A percentile compares a stretch with the other conserved stretches of the same genome.
These are phyloP conservation scores for Valencia hispanica DNA, from an alignment of 2,797 vertebrate species.

Conservation along the genomic window DNA sequence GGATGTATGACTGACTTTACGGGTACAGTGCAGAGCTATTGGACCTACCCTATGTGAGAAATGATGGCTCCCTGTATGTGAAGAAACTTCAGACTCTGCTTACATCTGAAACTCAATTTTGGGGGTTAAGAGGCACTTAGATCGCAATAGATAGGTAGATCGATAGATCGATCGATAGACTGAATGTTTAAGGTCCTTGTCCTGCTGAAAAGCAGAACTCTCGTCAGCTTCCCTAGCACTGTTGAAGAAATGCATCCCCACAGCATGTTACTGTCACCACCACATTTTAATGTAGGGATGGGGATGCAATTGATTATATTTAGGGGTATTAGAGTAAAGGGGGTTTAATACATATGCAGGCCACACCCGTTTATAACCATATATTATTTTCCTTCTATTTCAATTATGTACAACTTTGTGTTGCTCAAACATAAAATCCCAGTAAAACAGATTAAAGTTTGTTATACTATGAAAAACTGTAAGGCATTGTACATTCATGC, in stretches of 20 bases:
- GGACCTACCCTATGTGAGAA: not conserved
- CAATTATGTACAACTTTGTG: not conserved
- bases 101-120: not conserved
- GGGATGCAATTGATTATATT: not conserved
- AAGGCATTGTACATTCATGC: slow-evolving; percentile 13
- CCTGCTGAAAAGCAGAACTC: not conserved
- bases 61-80: slow-evolving; percentile 2
- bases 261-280: not conserved
- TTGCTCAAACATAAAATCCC: not conserved
- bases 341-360: no score
- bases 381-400: not conserved
- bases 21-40: slow-evolving; percentile 9
- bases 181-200: not conserved
- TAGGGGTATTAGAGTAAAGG: not conserved
- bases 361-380: not conserved
- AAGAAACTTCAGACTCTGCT: not conserved
- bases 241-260: not conserved
- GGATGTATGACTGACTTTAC: slow-evolving; percentile 21
- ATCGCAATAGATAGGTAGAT: no score
- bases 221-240: not conserved
- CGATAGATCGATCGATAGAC: no score
- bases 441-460: not conserved
- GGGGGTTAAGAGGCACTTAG: not conserved
- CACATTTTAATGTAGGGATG: not conserved
- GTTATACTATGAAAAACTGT: not conserved